phyloP scores from a whole-genome alignment of 2,113 vertebrate genomes.

The Pholis gunnellus region DNA sequence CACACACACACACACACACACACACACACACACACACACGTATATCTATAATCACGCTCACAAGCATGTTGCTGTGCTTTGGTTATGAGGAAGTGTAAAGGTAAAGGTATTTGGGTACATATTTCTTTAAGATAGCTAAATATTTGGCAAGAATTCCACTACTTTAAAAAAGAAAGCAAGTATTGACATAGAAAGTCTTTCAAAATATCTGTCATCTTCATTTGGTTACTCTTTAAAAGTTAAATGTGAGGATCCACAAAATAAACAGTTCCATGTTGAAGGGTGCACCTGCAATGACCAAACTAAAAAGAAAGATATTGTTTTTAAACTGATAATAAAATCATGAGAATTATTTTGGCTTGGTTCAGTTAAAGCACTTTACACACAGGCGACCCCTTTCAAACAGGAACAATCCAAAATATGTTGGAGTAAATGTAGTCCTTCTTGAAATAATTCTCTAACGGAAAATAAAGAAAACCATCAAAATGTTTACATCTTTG shows the following conservation, averaged over 20 bases:
- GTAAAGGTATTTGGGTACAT: conserved; percentile 80
- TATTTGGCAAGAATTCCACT: conserved; percentile 80
- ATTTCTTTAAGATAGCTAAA: conserved; percentile 66
- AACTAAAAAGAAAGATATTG: conserved; percentile 30
- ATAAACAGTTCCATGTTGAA: conserved; percentile 51
- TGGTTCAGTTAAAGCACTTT: conserved; percentile 78
- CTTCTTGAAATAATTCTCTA: conserved; percentile 52
- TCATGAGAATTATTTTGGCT: conserved; percentile 57
- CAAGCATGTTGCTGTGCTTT: conserved; percentile 73
- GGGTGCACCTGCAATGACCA: conserved; percentile 40
- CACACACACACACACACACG: no score
- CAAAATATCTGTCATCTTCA: conserved; percentile 84
- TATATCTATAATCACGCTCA: conserved; percentile 22
- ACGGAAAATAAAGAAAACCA: conserved; percentile 76
- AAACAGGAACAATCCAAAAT: conserved; percentile 65
- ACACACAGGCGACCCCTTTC: conserved; percentile 57
- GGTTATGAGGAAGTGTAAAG: conserved; percentile 63
- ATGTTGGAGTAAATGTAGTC: conserved; percentile 25
- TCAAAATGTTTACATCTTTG: conserved; percentile 83
- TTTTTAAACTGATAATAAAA: conserved; percentile 41
- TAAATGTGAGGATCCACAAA: conserved; percentile 65
- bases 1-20: no score
- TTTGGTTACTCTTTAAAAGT: conserved; percentile 76
- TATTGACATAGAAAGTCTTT: conserved; percentile 78
- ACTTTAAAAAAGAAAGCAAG: conserved; percentile 61